Percentiles rank a stretch among this genome's conserved stretches.
Evolutionary conservation across 2,113 vertebrate species (phyloP).

Genomic region (Melospiza georgiana): DNA sequence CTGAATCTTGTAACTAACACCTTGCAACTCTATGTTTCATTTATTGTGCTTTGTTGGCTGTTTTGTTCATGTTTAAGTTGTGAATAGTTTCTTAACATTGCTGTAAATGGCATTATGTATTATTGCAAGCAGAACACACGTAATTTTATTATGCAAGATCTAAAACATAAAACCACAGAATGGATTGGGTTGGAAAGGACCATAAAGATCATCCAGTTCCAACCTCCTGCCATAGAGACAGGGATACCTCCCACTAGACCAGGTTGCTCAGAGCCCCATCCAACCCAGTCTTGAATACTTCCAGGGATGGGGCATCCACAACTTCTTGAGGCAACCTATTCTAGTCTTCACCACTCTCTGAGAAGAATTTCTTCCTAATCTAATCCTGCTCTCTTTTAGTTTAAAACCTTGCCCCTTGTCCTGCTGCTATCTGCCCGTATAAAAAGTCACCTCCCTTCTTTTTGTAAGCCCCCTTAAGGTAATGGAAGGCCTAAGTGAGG

Average conservation of each 20-base stretch:
- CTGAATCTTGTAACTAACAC: slow-evolving; percentile 56
- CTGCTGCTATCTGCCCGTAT: background rate
- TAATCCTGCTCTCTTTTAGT: background rate
- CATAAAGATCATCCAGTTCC: background rate
- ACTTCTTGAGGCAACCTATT: background rate
- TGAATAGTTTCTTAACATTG: slow-evolving; percentile 75
- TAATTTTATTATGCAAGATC: slow-evolving; percentile 69
- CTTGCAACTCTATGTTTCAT: slow-evolving; percentile 2
- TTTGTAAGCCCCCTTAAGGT: background rate
- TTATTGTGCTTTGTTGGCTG: slow-evolving; percentile 61
- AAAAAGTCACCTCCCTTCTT: background rate
- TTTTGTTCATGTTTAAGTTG: slow-evolving; percentile 67
- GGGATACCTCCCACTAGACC: background rate
- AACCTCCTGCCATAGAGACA: background rate
- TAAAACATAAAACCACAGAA: slow-evolving; percentile 24
- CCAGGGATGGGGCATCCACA: background rate
- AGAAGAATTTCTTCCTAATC: background rate
- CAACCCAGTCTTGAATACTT: background rate
- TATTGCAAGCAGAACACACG: slow-evolving; percentile 69
- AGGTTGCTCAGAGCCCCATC: background rate
- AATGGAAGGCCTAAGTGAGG: background rate
- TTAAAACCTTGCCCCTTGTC: background rate
- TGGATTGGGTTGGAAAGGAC: background rate
- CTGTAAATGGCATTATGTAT: slow-evolving; percentile 74
- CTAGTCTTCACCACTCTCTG: background rate